phyloP scores from a whole-genome alignment of 2,888 invertebrate species.

The Lymantria monacha region DNA sequence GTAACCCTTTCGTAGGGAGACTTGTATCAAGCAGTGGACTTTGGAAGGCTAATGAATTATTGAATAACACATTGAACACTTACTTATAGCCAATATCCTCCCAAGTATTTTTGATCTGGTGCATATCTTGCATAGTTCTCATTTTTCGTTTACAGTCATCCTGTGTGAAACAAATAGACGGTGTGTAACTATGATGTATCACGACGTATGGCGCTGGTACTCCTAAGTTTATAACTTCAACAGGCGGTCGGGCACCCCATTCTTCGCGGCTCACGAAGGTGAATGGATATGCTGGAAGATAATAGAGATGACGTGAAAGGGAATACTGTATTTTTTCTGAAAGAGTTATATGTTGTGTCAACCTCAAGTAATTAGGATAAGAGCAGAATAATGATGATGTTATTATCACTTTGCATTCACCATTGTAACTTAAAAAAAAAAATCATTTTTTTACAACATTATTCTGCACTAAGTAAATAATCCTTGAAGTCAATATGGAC shows the following conservation, averaged over 20 bases:
- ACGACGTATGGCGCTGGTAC: conserved; percentile 86
- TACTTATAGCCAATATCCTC: conserved; percentile 85
- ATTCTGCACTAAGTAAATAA: too few relatives aligned
- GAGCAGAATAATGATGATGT: too few relatives aligned
- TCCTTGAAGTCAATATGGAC: too few relatives aligned
- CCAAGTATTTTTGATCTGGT: conserved; percentile 83
- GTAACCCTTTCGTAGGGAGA: too few relatives aligned
- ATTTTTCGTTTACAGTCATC: conserved; percentile 81
- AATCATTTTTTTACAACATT: too few relatives aligned
- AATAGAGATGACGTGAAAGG: too few relatives aligned
- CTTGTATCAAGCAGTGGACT: too few relatives aligned
- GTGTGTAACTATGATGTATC: conserved; percentile 86
- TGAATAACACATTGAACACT: conserved; percentile 13
- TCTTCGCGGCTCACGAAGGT: conserved; percentile 66
- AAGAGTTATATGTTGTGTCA: too few relatives aligned
- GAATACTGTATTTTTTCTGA: too few relatives aligned
- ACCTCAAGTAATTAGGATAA: too few relatives aligned
- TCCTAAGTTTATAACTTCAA: conserved; percentile 60
- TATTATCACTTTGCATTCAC: too few relatives aligned
- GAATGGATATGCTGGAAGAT: conserved; percentile 26
- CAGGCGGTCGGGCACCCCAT: conserved; percentile 84
- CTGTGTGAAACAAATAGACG: conserved; percentile 78
- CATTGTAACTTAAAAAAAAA: too few relatives aligned
- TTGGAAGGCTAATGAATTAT: background rate
- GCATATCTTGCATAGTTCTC: conserved; percentile 84